A percentile compares a stretch with the other conserved stretches of the same genome.
phyloP scores from a whole-genome alignment of 1,140 invertebrate species.

The Tyrophagus putrescentiae region DNA sequence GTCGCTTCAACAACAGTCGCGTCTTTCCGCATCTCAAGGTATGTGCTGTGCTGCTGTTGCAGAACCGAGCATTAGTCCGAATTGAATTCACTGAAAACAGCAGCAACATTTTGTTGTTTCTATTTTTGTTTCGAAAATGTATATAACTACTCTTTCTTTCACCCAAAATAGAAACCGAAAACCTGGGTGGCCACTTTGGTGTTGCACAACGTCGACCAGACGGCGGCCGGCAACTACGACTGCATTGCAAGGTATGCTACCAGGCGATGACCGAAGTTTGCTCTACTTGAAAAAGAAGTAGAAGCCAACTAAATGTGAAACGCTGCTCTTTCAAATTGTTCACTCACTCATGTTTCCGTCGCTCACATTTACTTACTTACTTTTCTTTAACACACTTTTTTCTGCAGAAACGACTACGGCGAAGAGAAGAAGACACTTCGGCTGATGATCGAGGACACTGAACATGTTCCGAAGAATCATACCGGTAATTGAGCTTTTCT shows the following conservation, averaged over 20 bases:
- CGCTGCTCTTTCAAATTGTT: too few relatives aligned
- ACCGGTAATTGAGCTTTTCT: neutral
- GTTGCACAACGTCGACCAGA: neutral
- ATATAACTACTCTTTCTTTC: neutral
- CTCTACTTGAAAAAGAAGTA: neutral
- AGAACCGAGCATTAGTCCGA: too few relatives aligned
- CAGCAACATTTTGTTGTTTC: neutral
- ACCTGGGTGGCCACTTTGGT: constrained; percentile 16
- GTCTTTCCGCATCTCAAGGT: constrained; percentile 18
- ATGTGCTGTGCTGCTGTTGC: too few relatives aligned
- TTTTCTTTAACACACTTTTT: too few relatives aligned
- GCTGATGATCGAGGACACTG: neutral
- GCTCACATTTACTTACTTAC: too few relatives aligned
- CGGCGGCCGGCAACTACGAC: constrained; percentile 7
- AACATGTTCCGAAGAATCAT: constrained; percentile 14
- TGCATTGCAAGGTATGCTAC: constrained; percentile 7
- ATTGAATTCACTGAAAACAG: neutral
- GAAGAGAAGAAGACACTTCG: constrained; percentile 16
- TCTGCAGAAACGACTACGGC: constrained; percentile 14
- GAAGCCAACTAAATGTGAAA: too few relatives aligned
- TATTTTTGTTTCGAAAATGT: neutral
- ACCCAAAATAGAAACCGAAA: constrained; percentile 19
- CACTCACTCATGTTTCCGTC: too few relatives aligned
- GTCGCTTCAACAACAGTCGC: neutral
- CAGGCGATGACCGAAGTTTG: neutral